Evolutionary conservation across 2,888 invertebrate species (phyloP).

Genomic region (Augochlorella aurata): DNA sequence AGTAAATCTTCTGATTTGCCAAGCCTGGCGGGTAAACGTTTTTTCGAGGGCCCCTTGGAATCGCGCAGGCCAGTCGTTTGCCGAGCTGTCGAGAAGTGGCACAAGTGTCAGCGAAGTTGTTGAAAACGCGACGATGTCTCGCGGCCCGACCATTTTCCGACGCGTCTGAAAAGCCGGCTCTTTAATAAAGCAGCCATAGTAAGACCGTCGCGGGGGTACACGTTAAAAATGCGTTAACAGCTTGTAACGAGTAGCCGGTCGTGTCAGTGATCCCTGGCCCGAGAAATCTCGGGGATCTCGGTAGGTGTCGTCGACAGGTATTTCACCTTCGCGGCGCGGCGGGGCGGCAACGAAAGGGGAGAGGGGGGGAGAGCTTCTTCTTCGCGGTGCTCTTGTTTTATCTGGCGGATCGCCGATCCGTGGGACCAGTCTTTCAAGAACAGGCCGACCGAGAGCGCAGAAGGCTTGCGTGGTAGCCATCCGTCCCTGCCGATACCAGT

Average conservation of each 20-base stretch:
- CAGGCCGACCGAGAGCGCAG: conserved; percentile 15
- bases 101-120: conserved; percentile 41
- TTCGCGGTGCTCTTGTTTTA: conserved; percentile 37
- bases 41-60: conserved; percentile 32
- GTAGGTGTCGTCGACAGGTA: conserved; percentile 56
- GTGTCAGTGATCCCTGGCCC: conserved; percentile 50
- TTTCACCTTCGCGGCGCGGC: conserved; percentile 39
- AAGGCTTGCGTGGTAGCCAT: neutral
- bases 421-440: conserved; percentile 41
- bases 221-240: conserved; percentile 54
- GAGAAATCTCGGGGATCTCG: conserved; percentile 33
- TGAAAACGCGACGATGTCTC: conserved; percentile 22
- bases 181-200: conserved; percentile 25
- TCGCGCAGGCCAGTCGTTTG: conserved; percentile 33
- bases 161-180: conserved; percentile 21
- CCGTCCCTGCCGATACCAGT: neutral
- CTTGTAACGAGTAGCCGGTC: conserved; percentile 45
- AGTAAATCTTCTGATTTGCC: conserved; percentile 17
- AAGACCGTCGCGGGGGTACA: conserved; percentile 35
- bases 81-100: conserved; percentile 49
- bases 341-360: neutral
- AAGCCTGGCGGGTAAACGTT: conserved; percentile 25
- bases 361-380: conserved; percentile 7
- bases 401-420: conserved; percentile 42
- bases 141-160: conserved; percentile 37